A percentile compares a stretch with the other conserved stretches of the same genome.
These are phyloP conservation scores for Orthonychiurus folsomi DNA, from an alignment of 2,888 invertebrate species.

Conservation along the genomic window DNA sequence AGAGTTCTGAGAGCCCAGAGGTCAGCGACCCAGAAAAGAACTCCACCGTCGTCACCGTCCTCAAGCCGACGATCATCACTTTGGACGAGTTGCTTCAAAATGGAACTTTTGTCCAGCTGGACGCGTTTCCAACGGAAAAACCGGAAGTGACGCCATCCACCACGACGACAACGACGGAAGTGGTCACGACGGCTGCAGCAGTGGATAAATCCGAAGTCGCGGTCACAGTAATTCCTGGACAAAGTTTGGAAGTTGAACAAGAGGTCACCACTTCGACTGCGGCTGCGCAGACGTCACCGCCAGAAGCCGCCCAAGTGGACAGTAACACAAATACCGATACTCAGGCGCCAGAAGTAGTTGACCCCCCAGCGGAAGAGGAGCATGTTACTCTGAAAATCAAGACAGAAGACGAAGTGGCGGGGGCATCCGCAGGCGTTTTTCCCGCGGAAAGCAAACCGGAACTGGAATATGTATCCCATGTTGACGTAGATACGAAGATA, in stretches of 20 bases:
- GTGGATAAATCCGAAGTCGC: neutral
- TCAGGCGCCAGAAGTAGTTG: constrained; percentile 12
- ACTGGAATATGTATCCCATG: neutral
- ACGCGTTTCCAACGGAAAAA: neutral
- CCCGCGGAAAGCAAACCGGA: neutral
- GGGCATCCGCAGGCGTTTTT: neutral
- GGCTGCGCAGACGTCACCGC: constrained; percentile 22
- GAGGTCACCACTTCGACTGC: constrained; percentile 25
- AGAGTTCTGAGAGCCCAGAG: neutral
- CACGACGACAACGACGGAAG: neutral
- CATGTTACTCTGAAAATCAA: too few species aligned
- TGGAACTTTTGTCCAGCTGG: neutral
- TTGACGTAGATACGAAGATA: neutral
- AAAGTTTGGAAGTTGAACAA: neutral
- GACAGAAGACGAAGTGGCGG: neutral
- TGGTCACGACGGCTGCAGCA: neutral
- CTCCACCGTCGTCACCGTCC: too few species aligned
- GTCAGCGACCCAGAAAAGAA: neutral
- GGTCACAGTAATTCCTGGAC: too few species aligned
- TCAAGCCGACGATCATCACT: too few species aligned
- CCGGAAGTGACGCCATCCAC: neutral
- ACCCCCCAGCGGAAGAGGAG: neutral
- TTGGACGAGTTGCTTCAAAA: neutral
- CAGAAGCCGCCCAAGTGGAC: constrained; percentile 13
- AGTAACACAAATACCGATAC: constrained; percentile 15